Conservation (phyloP, 2,888 invertebrate species). For the Drosophila quasianomalipes region DNA sequence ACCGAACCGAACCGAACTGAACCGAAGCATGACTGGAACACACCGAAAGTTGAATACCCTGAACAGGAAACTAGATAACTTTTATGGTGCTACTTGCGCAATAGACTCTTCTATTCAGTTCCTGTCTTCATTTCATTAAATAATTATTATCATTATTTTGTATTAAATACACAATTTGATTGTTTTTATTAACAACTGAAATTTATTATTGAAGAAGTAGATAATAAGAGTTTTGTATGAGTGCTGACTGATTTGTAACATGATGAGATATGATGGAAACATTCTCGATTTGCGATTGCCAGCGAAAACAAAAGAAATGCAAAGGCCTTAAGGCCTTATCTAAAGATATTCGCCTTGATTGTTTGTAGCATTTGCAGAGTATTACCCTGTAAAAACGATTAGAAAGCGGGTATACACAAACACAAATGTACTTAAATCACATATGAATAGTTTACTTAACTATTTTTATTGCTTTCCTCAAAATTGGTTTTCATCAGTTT, state of each 20-base stretch:
- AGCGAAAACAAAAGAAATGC: conserved; percentile 33
- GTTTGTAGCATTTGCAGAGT: conserved; percentile 14
- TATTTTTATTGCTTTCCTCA: not conserved
- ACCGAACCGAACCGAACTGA: not conserved
- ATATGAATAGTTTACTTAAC: not conserved
- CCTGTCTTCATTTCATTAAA: not conserved
- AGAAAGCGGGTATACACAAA: conserved; percentile 1
- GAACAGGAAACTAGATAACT: not conserved
- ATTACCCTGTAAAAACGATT: conserved; percentile 10
- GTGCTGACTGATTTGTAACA: conserved; percentile 4
- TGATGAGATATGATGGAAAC: conserved; percentile 7
- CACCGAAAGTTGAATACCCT: conserved; percentile 32
- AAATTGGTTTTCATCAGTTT: not conserved
- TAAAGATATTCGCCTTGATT: conserved; percentile 29
- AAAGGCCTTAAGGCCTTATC: conserved; percentile 34
- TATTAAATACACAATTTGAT: not conserved
- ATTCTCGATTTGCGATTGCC: conserved; percentile 18
- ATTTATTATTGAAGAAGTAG: not conserved
- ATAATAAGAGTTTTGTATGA: not conserved
- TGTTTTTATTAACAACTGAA: not conserved
- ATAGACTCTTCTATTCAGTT: not conserved
- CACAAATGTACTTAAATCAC: not conserved
- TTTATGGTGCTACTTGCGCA: not conserved
- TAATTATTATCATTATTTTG: not conserved
- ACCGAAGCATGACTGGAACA: conserved; percentile 24